Base-by-base conservation (phyloP, 2,113 vertebrate genomes). In the Bubo scandiacus region DNA sequence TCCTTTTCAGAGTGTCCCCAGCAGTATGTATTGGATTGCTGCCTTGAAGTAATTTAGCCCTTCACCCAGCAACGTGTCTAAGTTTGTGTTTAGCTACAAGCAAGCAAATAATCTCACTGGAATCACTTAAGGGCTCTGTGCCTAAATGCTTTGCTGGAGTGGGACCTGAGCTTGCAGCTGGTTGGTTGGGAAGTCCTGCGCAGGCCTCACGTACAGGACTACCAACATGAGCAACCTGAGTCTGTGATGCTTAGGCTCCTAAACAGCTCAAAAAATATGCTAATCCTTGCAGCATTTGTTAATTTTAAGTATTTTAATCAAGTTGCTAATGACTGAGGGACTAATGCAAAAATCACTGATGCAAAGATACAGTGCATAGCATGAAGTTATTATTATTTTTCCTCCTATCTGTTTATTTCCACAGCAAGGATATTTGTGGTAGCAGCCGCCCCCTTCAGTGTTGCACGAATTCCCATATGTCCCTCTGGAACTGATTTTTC, bases 21-120 rank as follows among this genome's bases (percentile, higher is more conserved):
- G 73, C 32, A 55, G 54, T 3, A 1, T 54, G 49, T 38, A 14
- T 14, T 72, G 30, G 49, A n/a, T 78, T 0, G 0, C 7, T 81
- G 34, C 78, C 81, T 90, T 45, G 32, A 61, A 74, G 9, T 34
- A 57, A 78, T 80, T 86, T 72, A 90, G n/a, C 1, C 3, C 36
- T 55, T 85, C 52, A 82, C 15, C 57, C 43, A 59, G 75, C 5
- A 17, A 70, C 55, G 55, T 0, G 1, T 32, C 23, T 59, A 66
- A 57, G 34, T 36, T 34, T 52, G 12, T 23, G n/a, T 54, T 93
- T 77, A 86, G 49, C 27, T 93, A 23, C 10, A 81, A 78, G 82
- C 38, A 88, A 71, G n/a, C 6, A 85, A 83, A 82, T 74, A 88
- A 93, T 88, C 47, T 45, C 38, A 6, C 29, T 55, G 42, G 38